Percentiles rank a stretch among this genome's conserved stretches.
These are phyloP conservation scores for Nesogale talazaci DNA, from an alignment of 2,113 vertebrate species.

Conservation along the genomic window DNA sequence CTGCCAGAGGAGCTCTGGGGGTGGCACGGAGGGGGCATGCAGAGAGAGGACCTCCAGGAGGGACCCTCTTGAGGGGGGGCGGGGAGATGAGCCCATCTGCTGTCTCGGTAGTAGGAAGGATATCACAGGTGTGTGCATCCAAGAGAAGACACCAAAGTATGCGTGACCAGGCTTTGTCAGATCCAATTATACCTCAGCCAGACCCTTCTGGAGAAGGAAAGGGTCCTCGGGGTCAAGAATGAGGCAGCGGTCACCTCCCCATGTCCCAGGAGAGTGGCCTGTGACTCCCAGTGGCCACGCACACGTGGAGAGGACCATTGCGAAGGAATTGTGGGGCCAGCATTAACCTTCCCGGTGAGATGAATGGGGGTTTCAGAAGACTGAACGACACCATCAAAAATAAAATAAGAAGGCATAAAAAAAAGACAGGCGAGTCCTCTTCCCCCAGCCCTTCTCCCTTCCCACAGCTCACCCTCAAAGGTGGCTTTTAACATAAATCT, in stretches of 20 bases:
- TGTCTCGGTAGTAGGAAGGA: background rate
- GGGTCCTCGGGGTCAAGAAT: background rate
- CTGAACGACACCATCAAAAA: background rate
- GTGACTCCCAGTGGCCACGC: background rate
- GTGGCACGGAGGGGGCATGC: background rate
- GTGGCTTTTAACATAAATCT: background rate
- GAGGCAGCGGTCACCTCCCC: background rate
- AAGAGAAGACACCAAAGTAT: background rate
- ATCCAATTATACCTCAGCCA: background rate
- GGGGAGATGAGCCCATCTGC: no score
- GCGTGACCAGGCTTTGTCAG: background rate
- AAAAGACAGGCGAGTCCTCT: background rate
- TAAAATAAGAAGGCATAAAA: background rate
- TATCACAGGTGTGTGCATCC: background rate
- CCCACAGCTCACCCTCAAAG: background rate
- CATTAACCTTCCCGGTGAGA: background rate
- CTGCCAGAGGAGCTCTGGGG: background rate
- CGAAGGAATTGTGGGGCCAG: background rate
- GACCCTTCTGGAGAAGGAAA: background rate
- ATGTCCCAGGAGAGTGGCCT: background rate
- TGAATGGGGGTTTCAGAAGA: background rate
- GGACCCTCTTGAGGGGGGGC: fast-evolving
- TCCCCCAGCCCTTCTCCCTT: background rate
- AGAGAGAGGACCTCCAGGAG: no score
- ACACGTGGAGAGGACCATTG: background rate